Base-by-base conservation (phyloP, 2,797 vertebrate species). In the Discoglossus pictus region DNA sequence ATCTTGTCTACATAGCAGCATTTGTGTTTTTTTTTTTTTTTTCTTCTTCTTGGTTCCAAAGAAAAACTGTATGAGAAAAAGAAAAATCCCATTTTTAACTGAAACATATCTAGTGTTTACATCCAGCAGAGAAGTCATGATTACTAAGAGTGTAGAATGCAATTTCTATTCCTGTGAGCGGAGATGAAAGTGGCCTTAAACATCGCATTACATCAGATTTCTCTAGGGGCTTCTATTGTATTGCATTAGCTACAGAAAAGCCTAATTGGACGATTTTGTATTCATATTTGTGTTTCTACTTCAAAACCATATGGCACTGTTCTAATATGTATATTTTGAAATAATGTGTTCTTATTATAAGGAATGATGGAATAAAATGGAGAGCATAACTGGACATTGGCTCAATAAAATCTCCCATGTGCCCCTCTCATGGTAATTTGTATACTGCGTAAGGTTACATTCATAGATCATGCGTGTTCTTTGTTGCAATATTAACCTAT, bases 261-360 rank as follows among this genome's bases (percentile, higher is more conserved):
- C 12, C 75, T 73, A 51, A 39, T 68, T 1, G 2, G 70, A 72
- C 68, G 66, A 74, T 52, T 46, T 46, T 67, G 65, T 65, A 34
- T 62, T 38, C 62, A 68, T 7, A 6, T 60, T 51, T 68, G 27
- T 20, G 68, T 46, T 66, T 63, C 62, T 71, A 43, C 68, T 71
- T 71, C 44, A 42, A 51, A 64, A 64, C 68, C 68, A 71, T 71
- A 71, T 71, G 61, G 68, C 68, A 52, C 35, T 48, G 48, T 63
- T 56, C 64, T 64, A 71, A 71, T 71, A 71, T 71, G 68, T 71
- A 63, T 71, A 71, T 71, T 71, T 58, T 43, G 52, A 51, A 46
- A 59, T 64, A 71, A 64, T 64, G 56, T 46, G 44, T 64, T 64
- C 59, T 56, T 31, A 23, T 71, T 64, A 58, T 42, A 64, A 36